Evolutionary conservation across 53 echinoderm and acorn worm species (phyloP).

Genomic region (Holothuria scabra): DNA sequence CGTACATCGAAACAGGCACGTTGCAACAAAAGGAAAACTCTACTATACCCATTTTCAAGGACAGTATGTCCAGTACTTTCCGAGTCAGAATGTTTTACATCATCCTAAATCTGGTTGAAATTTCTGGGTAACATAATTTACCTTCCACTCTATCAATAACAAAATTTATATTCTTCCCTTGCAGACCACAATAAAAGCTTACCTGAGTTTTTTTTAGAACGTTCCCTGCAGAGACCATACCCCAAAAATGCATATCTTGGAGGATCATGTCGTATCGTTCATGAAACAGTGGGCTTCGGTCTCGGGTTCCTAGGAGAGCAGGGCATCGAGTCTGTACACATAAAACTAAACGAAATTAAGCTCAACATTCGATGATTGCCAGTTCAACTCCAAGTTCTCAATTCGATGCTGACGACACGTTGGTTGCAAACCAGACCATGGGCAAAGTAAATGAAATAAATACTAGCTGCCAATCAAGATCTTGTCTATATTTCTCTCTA

Average conservation of each 20-base stretch:
- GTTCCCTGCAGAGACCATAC: slow-evolving; percentile 14
- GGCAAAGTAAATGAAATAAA: slow-evolving; percentile 8
- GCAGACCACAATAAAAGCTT: slow-evolving; percentile 4
- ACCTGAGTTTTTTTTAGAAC: background rate
- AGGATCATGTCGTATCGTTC: slow-evolving; percentile 51
- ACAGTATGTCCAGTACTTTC: background rate
- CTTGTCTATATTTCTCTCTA: too few species aligned
- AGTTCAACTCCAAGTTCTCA: slow-evolving; percentile 37
- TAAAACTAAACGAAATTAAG: slow-evolving; percentile 44
- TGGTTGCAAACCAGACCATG: slow-evolving; percentile 50
- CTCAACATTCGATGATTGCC: slow-evolving; percentile 39
- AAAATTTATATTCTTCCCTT: background rate
- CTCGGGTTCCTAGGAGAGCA: slow-evolving; percentile 59
- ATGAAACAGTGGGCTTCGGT: slow-evolving; percentile 41
- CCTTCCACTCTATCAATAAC: too few species aligned
- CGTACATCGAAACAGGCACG: too few species aligned
- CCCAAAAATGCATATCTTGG: slow-evolving; percentile 58
- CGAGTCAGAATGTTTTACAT: too few species aligned
- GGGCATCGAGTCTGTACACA: slow-evolving; percentile 52
- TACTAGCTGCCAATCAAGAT: too few species aligned
- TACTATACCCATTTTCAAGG: background rate
- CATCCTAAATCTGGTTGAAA: too few species aligned
- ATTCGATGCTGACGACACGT: slow-evolving; percentile 38
- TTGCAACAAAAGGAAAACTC: too few species aligned
- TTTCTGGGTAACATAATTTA: too few species aligned